Base-by-base conservation (phyloP, 37 sponge, comb jelly and placozoan genomes). In the Agelas oroides region DNA sequence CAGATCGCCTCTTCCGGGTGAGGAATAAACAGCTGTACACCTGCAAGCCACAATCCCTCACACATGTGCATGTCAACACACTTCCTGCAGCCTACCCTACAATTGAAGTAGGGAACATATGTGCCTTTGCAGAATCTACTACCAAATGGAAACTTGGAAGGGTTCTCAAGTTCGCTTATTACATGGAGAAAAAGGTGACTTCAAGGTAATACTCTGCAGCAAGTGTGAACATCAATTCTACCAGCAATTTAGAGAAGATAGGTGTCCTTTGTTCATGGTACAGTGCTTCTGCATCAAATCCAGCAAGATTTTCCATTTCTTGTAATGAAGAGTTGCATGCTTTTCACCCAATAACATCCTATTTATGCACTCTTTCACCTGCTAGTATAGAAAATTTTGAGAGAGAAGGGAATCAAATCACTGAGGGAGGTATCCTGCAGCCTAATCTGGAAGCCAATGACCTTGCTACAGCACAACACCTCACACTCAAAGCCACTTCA, bases 241-340 rank as follows among this genome's bases (percentile, higher is more conserved):
- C 69, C 27, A 33, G 59, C 12, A 34, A 77, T 5, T 24, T 32
- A 59, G 41, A 56, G 1, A 31, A 74, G 18, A 55, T 82, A 30
- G 89, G 89, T 39, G 71, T 81, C 36, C 46, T 88, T 32, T 88
- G 89, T 56, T 76, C 89, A 40, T 88, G 89, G 89, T 88, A 41
- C 61, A 77, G n/a, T n/a, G n/a, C n/a, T 36, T 28, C 69, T 58
- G 23, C n/a, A 66, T 14, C 75, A 13, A 36, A 35, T 20, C 5
- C 86, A 76, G 14, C 11, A 38, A 63, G 6, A 18, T 84, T 69
- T 41, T 28, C 58, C 13, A 58, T 82, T 5, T 60, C 35, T 24
- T n/a, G n/a, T n/a, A n/a, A 6, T 36, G 21, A 24, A 71, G 60
- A 25, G 37, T 56, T 17, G 20, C 59, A 82, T 71, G 35, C 71